Conservation (phyloP, 2,113 vertebrate species). For the Spermophilus dauricus region DNA sequence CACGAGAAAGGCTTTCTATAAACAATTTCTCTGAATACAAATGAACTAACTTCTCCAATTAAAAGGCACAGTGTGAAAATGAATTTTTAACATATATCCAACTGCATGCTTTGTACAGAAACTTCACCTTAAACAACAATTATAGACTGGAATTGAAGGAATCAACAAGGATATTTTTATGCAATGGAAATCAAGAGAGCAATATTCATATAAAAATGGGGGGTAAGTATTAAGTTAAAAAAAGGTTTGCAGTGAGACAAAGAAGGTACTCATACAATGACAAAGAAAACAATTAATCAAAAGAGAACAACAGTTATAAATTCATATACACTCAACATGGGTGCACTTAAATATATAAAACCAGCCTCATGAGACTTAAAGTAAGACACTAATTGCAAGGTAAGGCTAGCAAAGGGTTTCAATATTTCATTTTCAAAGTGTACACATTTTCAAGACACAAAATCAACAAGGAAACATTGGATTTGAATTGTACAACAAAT, state of each 20-base stretch:
- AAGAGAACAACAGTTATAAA: not conserved
- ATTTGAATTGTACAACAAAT: not conserved
- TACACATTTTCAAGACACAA: not conserved
- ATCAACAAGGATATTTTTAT: not conserved
- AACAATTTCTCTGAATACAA: not conserved
- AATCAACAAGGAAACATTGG: not conserved
- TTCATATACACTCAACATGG: not conserved
- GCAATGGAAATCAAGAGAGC: not conserved
- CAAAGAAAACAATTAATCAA: not conserved
- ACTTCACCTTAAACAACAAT: not conserved
- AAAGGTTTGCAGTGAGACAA: not conserved
- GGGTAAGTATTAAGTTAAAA: not conserved
- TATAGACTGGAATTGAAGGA: not conserved
- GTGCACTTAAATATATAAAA: not conserved
- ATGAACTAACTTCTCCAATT: not conserved
- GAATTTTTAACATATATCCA: not conserved
- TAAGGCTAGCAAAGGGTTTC: not conserved
- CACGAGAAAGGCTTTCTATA: too few species aligned
- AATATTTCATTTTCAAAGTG: not conserved
- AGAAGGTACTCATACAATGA: not conserved
- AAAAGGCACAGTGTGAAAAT: not conserved
- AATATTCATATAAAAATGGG: too few species aligned
- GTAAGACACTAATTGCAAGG: not conserved
- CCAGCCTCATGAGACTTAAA: not conserved
- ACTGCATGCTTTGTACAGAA: not conserved